phyloP scores from a whole-genome alignment of 2,797 vertebrate species.

The Crax fasciolata region DNA sequence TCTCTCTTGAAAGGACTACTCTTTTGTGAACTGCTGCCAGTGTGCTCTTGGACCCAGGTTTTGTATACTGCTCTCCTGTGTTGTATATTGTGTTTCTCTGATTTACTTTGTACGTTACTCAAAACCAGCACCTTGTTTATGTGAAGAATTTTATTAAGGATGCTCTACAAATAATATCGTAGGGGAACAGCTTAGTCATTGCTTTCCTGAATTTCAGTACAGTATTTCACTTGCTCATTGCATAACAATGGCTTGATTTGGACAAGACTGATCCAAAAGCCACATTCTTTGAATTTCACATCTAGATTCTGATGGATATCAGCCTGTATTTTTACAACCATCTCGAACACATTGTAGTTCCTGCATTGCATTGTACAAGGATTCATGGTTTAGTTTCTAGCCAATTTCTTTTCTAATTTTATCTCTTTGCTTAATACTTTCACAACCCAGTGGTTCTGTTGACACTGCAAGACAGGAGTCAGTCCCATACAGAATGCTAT shows the following conservation, averaged over 20 bases:
- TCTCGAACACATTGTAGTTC: neutral
- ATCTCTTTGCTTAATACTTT: conserved; percentile 29
- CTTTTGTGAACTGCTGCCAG: conserved; percentile 5
- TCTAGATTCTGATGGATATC: neutral
- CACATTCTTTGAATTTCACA: neutral
- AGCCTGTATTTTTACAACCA: neutral
- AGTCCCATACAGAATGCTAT: neutral
- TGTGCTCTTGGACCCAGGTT: neutral
- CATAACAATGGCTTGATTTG: neutral
- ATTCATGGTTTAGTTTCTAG: conserved; percentile 14
- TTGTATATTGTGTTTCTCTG: neutral
- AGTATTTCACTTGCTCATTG: neutral
- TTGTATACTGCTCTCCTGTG: neutral
- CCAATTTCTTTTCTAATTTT: conserved; percentile 31
- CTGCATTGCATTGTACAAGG: neutral
- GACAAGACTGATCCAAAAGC: neutral
- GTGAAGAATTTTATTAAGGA: neutral
- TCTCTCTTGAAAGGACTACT: conserved; percentile 42
- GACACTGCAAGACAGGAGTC: conserved; percentile 32
- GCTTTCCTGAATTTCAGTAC: neutral
- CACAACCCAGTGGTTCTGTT: conserved; percentile 32
- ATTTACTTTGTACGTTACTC: neutral
- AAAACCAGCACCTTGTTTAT: neutral
- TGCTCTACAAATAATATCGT: neutral
- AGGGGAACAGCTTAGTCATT: neutral